Evolutionary conservation across 23 tunicate genomes (phyloP).

Genomic region (Trididemnum miniatum): DNA sequence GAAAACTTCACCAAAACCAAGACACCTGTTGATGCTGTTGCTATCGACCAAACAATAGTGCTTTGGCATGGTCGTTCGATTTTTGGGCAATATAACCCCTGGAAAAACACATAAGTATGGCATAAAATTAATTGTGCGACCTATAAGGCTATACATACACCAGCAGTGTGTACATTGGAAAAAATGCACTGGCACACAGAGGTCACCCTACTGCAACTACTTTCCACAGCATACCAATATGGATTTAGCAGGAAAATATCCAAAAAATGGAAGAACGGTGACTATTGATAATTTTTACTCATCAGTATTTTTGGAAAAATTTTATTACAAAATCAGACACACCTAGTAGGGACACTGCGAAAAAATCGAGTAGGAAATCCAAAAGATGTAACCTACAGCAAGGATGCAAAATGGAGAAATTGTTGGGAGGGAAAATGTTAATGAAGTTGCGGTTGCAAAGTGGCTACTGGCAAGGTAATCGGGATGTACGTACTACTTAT

Average conservation of each 20-base stretch:
- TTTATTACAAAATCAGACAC: constrained; percentile 18
- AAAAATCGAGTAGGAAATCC: background rate
- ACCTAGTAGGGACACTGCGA: constrained; percentile 14
- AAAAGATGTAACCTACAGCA: constrained; percentile 31
- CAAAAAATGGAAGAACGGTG: constrained; percentile 15
- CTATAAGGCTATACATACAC: constrained; percentile 12
- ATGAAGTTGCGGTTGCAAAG: constrained; percentile 10
- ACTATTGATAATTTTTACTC: constrained; percentile 20
- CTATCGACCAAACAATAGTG: constrained; percentile 5
- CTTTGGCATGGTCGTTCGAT: constrained; percentile 8
- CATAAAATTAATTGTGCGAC: constrained; percentile 18
- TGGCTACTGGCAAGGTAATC: constrained; percentile 29
- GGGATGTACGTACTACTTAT: background rate
- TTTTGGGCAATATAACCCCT: constrained; percentile 12
- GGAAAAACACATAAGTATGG: constrained; percentile 18
- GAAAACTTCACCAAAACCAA: background rate
- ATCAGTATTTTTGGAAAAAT: background rate
- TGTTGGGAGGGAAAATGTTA: background rate
- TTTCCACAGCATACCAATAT: constrained; percentile 5
- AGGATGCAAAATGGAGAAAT: no score
- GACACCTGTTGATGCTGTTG: background rate
- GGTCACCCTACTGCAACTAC: constrained; percentile 14
- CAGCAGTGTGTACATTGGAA: background rate
- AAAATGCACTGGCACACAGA: background rate
- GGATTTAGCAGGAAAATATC: background rate